Evolutionary conservation across 2,888 invertebrate species (phyloP).

Genomic region (Clusia tigrina): DNA sequence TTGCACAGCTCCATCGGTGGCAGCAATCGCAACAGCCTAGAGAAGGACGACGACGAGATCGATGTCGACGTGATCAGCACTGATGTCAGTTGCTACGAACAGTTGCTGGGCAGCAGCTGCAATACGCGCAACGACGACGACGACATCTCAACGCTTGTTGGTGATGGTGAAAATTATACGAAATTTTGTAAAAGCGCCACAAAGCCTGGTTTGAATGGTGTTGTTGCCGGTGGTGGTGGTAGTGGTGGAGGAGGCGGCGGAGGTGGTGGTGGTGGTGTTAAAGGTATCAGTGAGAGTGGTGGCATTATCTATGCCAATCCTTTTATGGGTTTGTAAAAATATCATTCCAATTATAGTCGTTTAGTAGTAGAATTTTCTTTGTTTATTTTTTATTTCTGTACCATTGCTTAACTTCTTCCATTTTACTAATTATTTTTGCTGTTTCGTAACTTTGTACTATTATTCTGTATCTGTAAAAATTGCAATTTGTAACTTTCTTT

Average conservation of each 20-base stretch:
- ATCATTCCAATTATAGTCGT: constrained; percentile 23
- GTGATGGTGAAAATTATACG: constrained; percentile 50
- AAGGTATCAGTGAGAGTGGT: constrained; percentile 52
- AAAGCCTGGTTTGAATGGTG: constrained; percentile 28
- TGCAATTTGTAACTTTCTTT: too few relatives aligned
- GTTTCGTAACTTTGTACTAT: too few relatives aligned
- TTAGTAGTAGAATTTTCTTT: constrained; percentile 11
- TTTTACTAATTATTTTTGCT: too few relatives aligned
- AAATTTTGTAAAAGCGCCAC: constrained; percentile 41
- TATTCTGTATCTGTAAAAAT: too few relatives aligned
- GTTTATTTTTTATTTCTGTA: too few relatives aligned
- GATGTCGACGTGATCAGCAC: constrained; percentile 64
- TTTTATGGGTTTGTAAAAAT: constrained; percentile 64
- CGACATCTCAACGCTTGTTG: constrained; percentile 54
- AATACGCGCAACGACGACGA: constrained; percentile 59
- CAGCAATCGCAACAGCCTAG: constrained; percentile 62
- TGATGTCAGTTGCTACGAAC: constrained; percentile 63
- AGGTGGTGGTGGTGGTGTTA: constrained; percentile 53
- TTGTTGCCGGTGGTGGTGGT: constrained; percentile 32
- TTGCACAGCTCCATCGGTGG: constrained; percentile 61
- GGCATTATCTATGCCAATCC: constrained; percentile 65
- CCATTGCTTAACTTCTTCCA: too few relatives aligned
- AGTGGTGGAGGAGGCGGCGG: constrained; percentile 34
- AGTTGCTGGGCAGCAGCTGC: constrained; percentile 58
- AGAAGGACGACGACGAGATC: constrained; percentile 63